phyloP scores from a whole-genome alignment of 2,113 vertebrate genomes.

The Phasianus colchicus region DNA sequence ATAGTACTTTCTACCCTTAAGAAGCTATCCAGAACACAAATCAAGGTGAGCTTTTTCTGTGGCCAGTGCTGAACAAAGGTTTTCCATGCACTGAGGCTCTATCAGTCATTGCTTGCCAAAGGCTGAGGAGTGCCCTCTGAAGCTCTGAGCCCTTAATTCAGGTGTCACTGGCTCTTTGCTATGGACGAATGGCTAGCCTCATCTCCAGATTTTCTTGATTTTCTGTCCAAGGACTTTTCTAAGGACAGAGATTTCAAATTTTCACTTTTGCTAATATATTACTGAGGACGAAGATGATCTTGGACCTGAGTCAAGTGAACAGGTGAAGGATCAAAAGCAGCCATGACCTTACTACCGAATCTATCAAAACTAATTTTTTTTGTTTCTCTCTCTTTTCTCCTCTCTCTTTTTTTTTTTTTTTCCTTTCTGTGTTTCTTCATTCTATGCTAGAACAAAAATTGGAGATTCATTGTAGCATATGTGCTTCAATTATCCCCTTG shows the following conservation, averaged over 20 bases:
- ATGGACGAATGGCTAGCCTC: neutral
- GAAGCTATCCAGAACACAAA: neutral
- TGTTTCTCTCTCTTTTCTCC: neutral
- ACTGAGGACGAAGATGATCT: neutral
- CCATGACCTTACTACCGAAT: neutral
- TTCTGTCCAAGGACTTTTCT: neutral
- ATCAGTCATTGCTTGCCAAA: neutral
- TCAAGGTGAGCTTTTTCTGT: neutral
- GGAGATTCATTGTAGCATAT: neutral
- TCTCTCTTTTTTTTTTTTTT: neutral
- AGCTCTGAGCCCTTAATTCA: neutral
- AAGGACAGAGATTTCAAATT: neutral
- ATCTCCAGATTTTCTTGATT: neutral
- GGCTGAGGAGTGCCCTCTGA: neutral
- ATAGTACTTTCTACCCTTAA: neutral
- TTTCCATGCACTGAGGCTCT: neutral
- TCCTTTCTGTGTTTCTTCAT: neutral
- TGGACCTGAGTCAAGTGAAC: neutral
- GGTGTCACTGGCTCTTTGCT: neutral
- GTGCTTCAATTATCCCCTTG: neutral
- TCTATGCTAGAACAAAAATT: neutral
- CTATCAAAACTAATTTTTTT: neutral
- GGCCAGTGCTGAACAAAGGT: neutral
- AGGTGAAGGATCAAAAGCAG: neutral
- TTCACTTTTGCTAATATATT: neutral